Evolutionary conservation across 2,113 vertebrate genomes (phyloP), one percentile per base, ranked within the genome.

Genomic region (Cynocephalus volans): DNA sequence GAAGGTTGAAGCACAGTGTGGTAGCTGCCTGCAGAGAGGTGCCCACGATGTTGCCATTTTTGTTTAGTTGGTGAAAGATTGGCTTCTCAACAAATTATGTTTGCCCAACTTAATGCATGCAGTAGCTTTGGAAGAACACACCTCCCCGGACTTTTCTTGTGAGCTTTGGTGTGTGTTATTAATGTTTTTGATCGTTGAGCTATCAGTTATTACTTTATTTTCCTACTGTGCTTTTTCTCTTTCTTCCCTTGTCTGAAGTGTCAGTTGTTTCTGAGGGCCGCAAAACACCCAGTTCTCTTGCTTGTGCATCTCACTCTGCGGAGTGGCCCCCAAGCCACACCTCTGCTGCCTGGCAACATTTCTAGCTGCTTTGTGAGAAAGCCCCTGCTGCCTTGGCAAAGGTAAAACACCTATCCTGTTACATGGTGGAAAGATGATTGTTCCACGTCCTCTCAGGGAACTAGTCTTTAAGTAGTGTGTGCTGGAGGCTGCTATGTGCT

Each of bases 381-480:
- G 92, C 41, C 41, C 10, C 18, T 17, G 48, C 60, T 17, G 48
- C 70, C 18, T 24, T 56, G 73, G 50, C 33, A 1, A 2, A 4
- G 36, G 36, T 31, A n/a, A 45, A 52, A 10, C 52, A 17, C 3
- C 23, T 79, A 17, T 41, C 41, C 4, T 41, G 41, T 41, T 18
- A 1, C 36, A 2, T 41, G 18, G 19, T 26, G 19, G 82, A 65
- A 41, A 11, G 62, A 1, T 4, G 21, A 8, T 69, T 21, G 33
- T 64, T 23, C 0, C 36, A 3, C 36, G 58, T 17, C 11, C 56
- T 88, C 10, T 6, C 4, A 6, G 87, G 82, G 91, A 77, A 15
- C 76, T 15, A 0, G 45, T 7, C 0, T 41, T n/a, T 70, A 52
- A 11, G 17, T 15, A 11, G n/a, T 1, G 2, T 0, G 0, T 6